Percentiles rank a stretch among this genome's conserved stretches.
Evolutionary conservation across 2,888 invertebrate species (phyloP).

Genomic region (Fragum whitleyi): DNA sequence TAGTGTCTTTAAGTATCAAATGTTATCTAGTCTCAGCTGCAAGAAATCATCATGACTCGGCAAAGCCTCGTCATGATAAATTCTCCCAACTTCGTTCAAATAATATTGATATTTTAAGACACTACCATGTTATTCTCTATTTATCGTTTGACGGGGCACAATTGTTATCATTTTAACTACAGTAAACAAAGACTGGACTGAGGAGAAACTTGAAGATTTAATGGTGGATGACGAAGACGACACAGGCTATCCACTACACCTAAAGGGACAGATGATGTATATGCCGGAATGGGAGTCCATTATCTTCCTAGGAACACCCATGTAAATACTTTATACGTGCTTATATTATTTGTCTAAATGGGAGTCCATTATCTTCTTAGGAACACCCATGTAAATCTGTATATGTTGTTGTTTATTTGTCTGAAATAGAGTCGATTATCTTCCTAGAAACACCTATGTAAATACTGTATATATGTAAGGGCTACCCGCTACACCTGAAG

Average conservation of each 20-base stretch:
- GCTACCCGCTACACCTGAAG: no score
- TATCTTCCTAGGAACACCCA: conserved; percentile 98
- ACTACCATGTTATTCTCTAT: no score
- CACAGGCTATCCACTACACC: conserved; percentile 71
- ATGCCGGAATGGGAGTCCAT: conserved; percentile 99
- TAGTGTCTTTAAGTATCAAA: no score
- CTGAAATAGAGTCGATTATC: conserved; percentile 98
- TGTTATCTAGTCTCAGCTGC: no score
- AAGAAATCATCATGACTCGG: no score
- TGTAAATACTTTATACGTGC: conserved; percentile 87
- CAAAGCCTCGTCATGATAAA: no score
- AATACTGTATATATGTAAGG: no score
- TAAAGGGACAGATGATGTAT: conserved; percentile 99
- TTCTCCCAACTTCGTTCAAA: no score
- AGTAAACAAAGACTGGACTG: conserved; percentile 19
- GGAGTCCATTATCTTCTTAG: conserved; percentile 98
- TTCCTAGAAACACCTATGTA: no score
- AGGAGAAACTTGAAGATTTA: conserved; percentile 18
- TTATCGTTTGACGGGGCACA: no score
- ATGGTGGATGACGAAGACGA: conserved; percentile 15
- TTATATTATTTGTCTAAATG: conserved; percentile 99
- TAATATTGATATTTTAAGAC: no score
- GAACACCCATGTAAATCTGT: conserved; percentile 92
- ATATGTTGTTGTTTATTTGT: conserved; percentile 94
- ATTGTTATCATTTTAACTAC: no score